A percentile compares a stretch with the other conserved stretches of the same genome.
Evolutionary conservation across 2,888 invertebrate genomes (phyloP).

Genomic region (Cryptophagus acutangulus): DNA sequence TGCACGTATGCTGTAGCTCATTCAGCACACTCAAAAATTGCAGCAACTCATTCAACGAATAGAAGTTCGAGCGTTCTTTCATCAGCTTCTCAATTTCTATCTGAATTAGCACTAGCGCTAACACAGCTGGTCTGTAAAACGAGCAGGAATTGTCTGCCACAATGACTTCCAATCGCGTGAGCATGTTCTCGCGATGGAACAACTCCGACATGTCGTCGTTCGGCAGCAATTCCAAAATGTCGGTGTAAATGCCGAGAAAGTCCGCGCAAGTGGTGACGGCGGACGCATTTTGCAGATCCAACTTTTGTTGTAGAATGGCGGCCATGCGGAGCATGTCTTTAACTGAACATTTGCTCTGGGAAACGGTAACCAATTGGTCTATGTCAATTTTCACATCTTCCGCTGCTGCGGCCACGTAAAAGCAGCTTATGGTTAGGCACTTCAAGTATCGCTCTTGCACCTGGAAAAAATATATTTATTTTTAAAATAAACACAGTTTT

Average conservation of each 20-base stretch:
- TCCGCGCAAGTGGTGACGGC: constrained; percentile 59
- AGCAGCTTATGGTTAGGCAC: constrained; percentile 81
- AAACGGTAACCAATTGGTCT: constrained; percentile 62
- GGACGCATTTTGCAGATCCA: constrained; percentile 58
- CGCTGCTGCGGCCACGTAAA: constrained; percentile 74
- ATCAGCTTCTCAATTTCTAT: constrained; percentile 58
- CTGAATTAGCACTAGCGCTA: constrained; percentile 74
- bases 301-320: constrained; percentile 71
- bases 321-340: constrained; percentile 86
- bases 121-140: constrained; percentile 66
- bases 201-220: constrained; percentile 12
- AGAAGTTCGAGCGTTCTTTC: constrained; percentile 22
- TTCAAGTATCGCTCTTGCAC: constrained; percentile 78
- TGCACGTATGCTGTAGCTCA: constrained; percentile 66
- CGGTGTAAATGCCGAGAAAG: constrained; percentile 64
- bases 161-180: constrained; percentile 67
- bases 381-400: constrained; percentile 57
- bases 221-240: constrained; percentile 53
- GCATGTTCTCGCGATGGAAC: constrained; percentile 21
- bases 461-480: too few species aligned
- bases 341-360: constrained; percentile 75
- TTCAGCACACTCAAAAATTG: constrained; percentile 31
- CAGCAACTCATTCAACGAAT: not conserved
- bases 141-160: constrained; percentile 71
- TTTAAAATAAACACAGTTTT: too few species aligned